Conservation (phyloP, 2,113 vertebrate species). For the Connochaetes taurinus region DNA sequence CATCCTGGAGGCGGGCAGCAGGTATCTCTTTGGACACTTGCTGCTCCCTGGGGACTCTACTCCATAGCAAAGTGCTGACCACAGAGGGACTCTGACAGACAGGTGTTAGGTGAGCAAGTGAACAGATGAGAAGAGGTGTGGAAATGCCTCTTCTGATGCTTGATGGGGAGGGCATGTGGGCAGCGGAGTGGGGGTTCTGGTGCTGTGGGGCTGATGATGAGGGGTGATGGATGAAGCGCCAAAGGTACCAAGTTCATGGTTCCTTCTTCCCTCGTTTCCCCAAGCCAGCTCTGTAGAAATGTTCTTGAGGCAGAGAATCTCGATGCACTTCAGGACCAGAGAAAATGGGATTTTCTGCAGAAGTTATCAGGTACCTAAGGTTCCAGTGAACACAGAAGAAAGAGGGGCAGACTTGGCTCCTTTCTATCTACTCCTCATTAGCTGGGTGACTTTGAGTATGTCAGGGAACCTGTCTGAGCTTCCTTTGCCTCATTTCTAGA, state of each 20-base stretch:
- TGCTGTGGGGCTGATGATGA: fast-evolving
- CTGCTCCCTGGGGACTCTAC: background rate
- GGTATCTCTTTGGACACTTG: background rate
- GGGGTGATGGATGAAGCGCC: background rate
- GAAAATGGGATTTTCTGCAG: background rate
- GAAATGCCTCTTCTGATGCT: background rate
- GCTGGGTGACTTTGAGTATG: background rate
- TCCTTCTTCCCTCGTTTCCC: background rate
- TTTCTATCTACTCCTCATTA: background rate
- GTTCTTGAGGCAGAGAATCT: background rate
- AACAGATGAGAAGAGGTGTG: background rate
- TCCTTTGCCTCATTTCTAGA: background rate
- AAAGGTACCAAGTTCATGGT: fast-evolving
- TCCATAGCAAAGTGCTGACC: background rate
- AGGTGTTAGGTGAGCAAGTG: background rate
- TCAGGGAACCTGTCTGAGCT: background rate
- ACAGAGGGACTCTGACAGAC: background rate
- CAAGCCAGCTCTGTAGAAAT: background rate
- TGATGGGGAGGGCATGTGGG: fast-evolving
- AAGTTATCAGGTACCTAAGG: no score
- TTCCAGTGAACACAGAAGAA: background rate
- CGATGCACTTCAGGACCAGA: background rate
- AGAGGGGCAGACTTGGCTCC: background rate
- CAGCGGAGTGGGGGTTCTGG: background rate
- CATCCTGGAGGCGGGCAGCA: fast-evolving